Evolutionary conservation across 2,888 invertebrate species (phyloP), one percentile per base, ranked within the genome.

Genomic region (Cremastinae sp.): DNA sequence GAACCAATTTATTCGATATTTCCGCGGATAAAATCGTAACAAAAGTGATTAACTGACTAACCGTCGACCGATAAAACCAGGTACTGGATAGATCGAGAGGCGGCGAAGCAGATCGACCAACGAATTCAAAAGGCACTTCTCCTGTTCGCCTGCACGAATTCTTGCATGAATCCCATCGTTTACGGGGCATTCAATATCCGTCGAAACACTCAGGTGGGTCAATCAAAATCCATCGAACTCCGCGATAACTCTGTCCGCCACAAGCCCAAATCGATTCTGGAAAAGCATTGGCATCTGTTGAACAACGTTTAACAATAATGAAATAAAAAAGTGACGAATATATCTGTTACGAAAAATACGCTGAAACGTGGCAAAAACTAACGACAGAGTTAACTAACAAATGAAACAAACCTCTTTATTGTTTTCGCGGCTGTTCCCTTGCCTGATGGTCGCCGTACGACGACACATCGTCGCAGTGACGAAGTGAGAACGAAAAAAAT

Each of bases 161-260:
- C 98, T 1, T 97, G 98, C 88, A 96, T 98, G 90, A 98, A 98
- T 91, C 98, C 98, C 2, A 94, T 98, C 78, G 97, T 98, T 22
- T 98, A 98, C 88, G 98, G 98, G 0, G 92, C 93, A 12, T 97
- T 96, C 89, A 96, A 96, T 89, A 95, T 96, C 81, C 91, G 94
- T 16, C 85, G 88, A 2, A 83, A 85, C 28, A 85, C 83, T 20
- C 86, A 86, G 83, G 88, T 89, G 72, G 81, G 82, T 78, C 43
- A 59, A 28, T 59, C 56, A 56, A 69, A 61, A 14, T 62, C 36
- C 34, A 28, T 74, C 49, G 56, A 62, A 16, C 22, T 71, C 14
- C 34, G 28, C 38, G 43, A 53, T 54, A 49, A 41, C 28, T 49
- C 16, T 10, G 61, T 41, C 20, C 14, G 14, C 14, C 10, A 12